A percentile compares a stretch with the other conserved stretches of the same genome.
phyloP scores from a whole-genome alignment of 2,113 vertebrate species.

The Pelmatolapia mariae region DNA sequence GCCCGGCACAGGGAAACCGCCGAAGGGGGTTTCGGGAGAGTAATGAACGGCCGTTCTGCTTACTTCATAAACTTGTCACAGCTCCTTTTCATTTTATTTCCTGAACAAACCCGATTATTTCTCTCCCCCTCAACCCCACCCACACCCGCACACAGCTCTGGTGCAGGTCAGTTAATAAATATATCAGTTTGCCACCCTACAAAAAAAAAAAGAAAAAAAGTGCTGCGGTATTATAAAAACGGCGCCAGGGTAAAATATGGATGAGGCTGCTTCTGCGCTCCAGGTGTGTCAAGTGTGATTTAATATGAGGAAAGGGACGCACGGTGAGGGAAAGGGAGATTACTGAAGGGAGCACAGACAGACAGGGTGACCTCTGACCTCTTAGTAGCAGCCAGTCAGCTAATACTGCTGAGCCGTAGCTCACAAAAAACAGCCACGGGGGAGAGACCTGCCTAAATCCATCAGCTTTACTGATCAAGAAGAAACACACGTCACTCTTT shows the following conservation, averaged over 20 bases:
- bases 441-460: constrained; percentile 77
- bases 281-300: constrained; percentile 96
- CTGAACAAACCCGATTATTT: constrained; percentile 85
- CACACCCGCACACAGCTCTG: constrained; percentile 72
- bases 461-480: constrained; percentile 83
- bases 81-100: constrained; percentile 86
- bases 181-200: constrained; percentile 71
- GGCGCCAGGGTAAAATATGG: constrained; percentile 90
- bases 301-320: constrained; percentile 81
- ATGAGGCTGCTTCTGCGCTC: constrained; percentile 82
- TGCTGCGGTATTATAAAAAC: constrained; percentile 87
- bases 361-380: constrained; percentile 82
- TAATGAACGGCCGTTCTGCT: constrained; percentile 89
- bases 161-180: constrained; percentile 89
- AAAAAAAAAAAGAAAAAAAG: constrained; percentile 70
- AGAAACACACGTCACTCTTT: constrained; percentile 19
- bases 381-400: constrained; percentile 81
- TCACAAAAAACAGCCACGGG: constrained; percentile 79
- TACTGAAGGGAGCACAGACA: constrained; percentile 76
- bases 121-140: constrained; percentile 39
- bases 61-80: constrained; percentile 95
- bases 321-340: constrained; percentile 70
- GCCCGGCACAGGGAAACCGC: constrained; percentile 42
- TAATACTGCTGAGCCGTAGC: constrained; percentile 81
- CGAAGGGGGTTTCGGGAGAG: constrained; percentile 36